Base-by-base conservation (phyloP, 2,113 vertebrate species). In the Phoenicopterus ruber region DNA sequence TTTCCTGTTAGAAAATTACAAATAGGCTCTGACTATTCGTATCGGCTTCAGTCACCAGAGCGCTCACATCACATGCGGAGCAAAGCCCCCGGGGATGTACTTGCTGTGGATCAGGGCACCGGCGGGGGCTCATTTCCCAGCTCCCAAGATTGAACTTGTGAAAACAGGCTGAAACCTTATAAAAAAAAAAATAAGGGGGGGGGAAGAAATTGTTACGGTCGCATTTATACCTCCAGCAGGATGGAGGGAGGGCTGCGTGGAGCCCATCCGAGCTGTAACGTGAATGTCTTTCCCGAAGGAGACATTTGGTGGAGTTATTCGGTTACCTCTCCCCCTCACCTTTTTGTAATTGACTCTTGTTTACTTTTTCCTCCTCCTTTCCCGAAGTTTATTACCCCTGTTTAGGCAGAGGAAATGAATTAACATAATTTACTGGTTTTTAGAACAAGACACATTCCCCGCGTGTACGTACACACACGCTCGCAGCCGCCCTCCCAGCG, bases 381-480 rank as follows among this genome's bases (percentile, higher is more conserved):
- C 97, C 97, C 92, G n/a, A 88, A 94, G 88, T 98, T 98, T 98
- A 98, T 98, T 97, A 97, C 96, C 92, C 65, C 85, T 97, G 96
- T 98, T 98, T 98, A 98, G 98, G 95, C 92, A 95, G 98, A 98
- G 99, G 98, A 99, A 99, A 98, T 98, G 97, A 98, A 98, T 99
- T 98, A 98, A 97, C 98, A 98, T 98, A 99, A 99, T 98, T 98
- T 98, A 98, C 98, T 98, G 98, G 81, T 96, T 98, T 98, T 98
- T 97, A 97, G 98, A 98, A 90, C 92, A 83, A 71, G 97, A 95
- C 96, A 80, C 97, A 97, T 96, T 96, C 96, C 86, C 70, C 40
- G 59, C 93, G 0, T 73, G 91, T 80, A n/a, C 44, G 15, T 31
- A 2, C 42, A 54, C 92, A 80, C 93, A 87, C 2, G 26, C 90